Evolutionary conservation across 1,140 invertebrate genomes (phyloP).

Genomic region (Euwallacea fornicatus): DNA sequence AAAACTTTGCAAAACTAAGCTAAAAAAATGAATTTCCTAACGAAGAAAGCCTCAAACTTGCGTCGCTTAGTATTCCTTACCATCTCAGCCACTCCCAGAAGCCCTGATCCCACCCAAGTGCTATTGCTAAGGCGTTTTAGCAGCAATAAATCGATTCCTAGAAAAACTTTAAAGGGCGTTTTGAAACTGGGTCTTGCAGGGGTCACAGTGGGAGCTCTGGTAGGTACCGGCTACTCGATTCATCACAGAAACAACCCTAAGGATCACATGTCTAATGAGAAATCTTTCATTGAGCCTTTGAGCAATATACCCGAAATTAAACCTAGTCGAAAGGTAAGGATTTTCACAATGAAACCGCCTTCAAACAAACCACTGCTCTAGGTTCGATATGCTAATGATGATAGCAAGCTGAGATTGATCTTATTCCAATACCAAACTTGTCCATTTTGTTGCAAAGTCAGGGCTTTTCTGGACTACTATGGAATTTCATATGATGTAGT

Average conservation of each 20-base stretch:
- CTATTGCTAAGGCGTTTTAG: conserved; percentile 8
- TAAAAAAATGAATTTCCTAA: conserved; percentile 20
- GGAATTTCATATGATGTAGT: conserved; percentile 95
- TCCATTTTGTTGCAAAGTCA: conserved; percentile 98
- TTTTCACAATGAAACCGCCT: neutral
- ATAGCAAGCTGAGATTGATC: conserved; percentile 77
- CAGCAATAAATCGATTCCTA: conserved; percentile 6
- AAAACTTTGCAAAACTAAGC: too few species aligned
- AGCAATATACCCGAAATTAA: conserved; percentile 57
- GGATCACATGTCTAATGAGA: conserved; percentile 55
- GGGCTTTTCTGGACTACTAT: conserved; percentile 90
- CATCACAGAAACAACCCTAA: conserved; percentile 52
- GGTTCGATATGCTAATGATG: conserved; percentile 68
- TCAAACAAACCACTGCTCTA: conserved; percentile 49
- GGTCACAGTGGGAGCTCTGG: conserved; percentile 57
- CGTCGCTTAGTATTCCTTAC: conserved; percentile 1
- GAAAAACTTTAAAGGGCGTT: conserved; percentile 26
- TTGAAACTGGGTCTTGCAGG: conserved; percentile 59
- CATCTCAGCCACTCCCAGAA: neutral
- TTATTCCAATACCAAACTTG: conserved; percentile 97
- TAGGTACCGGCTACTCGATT: conserved; percentile 57
- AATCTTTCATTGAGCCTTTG: conserved; percentile 55
- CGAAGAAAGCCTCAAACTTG: conserved; percentile 17
- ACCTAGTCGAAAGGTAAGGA: conserved; percentile 46
- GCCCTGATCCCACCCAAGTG: neutral